Conservation (phyloP, 2,888 invertebrate genomes). For the Drosophila siamana region DNA sequence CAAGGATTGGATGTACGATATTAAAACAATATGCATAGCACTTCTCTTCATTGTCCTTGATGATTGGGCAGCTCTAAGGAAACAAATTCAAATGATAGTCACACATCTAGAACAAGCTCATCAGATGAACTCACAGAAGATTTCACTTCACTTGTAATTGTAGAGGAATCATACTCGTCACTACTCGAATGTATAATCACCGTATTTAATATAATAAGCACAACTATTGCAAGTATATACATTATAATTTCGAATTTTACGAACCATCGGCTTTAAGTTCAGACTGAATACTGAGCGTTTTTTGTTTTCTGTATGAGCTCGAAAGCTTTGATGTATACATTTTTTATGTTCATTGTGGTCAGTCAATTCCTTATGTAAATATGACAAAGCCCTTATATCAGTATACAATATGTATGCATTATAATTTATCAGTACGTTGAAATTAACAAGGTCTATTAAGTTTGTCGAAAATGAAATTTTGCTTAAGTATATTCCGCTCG, state of each 20-base stretch:
- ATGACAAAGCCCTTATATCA: too few species aligned
- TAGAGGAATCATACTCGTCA: neutral
- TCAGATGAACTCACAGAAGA: neutral
- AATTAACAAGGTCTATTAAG: too few species aligned
- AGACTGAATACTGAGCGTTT: neutral
- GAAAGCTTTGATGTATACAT: too few species aligned
- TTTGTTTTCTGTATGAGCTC: neutral
- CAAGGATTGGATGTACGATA: slow-evolving; percentile 11
- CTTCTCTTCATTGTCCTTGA: slow-evolving; percentile 8
- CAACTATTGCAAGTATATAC: neutral
- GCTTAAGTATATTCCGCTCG: too few species aligned
- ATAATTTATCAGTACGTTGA: too few species aligned
- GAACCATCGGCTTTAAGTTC: neutral
- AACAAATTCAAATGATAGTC: too few species aligned
- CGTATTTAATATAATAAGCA: neutral
- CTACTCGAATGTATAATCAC: neutral
- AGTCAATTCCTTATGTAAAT: too few species aligned
- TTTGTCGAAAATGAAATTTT: too few species aligned
- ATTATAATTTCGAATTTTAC: neutral
- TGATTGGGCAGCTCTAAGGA: neutral
- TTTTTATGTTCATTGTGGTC: too few species aligned
- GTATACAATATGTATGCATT: too few species aligned
- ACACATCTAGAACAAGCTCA: neutral
- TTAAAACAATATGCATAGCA: slow-evolving; percentile 21
- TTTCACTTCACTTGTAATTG: neutral